Conservation (phyloP, 2,888 invertebrate genomes). For the Aromia moschata region DNA sequence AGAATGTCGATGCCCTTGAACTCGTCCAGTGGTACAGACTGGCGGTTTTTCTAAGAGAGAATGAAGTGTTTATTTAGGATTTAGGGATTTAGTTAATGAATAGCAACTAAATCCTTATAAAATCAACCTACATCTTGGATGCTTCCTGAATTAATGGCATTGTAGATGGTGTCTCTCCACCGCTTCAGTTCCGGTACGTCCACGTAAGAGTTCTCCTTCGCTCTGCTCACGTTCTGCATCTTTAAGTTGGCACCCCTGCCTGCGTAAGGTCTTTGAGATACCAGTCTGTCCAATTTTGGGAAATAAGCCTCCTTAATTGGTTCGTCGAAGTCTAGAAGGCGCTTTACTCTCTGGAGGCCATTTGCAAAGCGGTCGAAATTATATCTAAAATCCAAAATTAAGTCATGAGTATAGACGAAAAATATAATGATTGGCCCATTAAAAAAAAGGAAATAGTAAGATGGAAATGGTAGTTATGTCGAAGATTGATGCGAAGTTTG, state of each 20-base stretch:
- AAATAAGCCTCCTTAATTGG: constrained; percentile 82
- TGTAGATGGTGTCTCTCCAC: constrained; percentile 78
- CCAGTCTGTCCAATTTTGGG: constrained; percentile 81
- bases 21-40: constrained; percentile 67
- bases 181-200: constrained; percentile 75
- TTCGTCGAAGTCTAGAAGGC: constrained; percentile 71
- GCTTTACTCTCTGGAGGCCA: constrained; percentile 69
- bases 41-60: constrained; percentile 66
- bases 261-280: constrained; percentile 79
- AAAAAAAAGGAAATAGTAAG: no score
- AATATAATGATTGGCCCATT: no score
- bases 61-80: no score
- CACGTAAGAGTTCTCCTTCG: constrained; percentile 71
- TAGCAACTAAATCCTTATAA: no score
- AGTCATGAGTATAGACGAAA: no score
- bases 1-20: constrained; percentile 78
- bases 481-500: no score
- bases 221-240: constrained; percentile 71
- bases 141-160: constrained; percentile 73
- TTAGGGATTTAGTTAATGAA: no score
- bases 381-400: constrained; percentile 74
- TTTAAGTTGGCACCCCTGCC: constrained; percentile 69
- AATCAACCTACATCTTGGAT: constrained; percentile 66
- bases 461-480: no score
- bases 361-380: constrained; percentile 80